These are phyloP conservation scores for Cladopsammia gracilis DNA, from an alignment of 64 coral and sea anemone genomes.

Conservation along the genomic window DNA sequence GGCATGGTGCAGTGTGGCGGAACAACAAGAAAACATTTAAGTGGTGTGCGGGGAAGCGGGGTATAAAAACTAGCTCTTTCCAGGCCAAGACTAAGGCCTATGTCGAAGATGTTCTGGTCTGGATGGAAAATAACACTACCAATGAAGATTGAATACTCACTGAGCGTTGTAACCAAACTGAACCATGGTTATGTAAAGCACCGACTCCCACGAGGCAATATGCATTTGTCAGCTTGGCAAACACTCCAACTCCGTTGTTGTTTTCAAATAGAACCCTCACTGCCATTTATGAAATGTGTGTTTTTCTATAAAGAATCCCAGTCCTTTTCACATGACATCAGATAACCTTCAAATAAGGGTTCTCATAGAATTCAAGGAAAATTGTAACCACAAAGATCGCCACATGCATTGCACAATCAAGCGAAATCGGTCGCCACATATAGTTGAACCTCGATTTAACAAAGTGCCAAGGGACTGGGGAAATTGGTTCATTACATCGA, in stretches of 20 bases:
- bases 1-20: no score
- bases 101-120: no score
- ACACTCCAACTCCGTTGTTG: slow-evolving; percentile 98
- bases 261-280: slow-evolving; percentile 98
- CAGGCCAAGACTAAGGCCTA: no score
- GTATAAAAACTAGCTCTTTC: no score
- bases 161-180: no score
- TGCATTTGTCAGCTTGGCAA: slow-evolving; percentile 92
- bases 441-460: no score
- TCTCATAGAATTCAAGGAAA: background rate
- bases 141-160: no score
- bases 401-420: slow-evolving; percentile 6
- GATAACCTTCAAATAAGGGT: background rate
- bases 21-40: no score
- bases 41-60: no score
- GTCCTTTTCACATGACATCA: background rate
- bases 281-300: slow-evolving; percentile 59
- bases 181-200: slow-evolving; percentile 88
- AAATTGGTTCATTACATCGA: no score
- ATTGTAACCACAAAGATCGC: background rate
- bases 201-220: slow-evolving; percentile 97
- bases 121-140: no score
- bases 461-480: no score
- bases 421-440: background rate
- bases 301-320: background rate